These are phyloP conservation scores for Anorthoa munda DNA, from an alignment of 2,888 invertebrate genomes.

Conservation along the genomic window DNA sequence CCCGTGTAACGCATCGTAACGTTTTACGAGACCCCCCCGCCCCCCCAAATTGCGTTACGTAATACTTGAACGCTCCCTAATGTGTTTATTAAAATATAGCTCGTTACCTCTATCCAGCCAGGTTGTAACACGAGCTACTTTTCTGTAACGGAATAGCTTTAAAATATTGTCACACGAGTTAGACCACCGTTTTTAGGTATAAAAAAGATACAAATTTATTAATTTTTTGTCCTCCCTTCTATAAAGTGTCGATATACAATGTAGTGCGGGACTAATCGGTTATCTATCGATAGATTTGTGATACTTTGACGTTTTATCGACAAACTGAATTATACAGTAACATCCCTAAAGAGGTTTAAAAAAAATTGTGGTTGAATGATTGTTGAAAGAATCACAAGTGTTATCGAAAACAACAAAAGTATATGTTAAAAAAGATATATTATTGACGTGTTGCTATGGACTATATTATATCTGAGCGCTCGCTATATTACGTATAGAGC, in stretches of 20 bases:
- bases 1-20: too few relatives aligned
- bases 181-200: slow-evolving; percentile 89
- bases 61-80: too few relatives aligned
- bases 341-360: neutral
- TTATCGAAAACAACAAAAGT: slow-evolving; percentile 63
- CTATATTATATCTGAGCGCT: slow-evolving; percentile 68
- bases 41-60: too few relatives aligned
- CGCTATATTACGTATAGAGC: slow-evolving; percentile 25
- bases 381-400: slow-evolving; percentile 61
- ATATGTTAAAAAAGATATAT: slow-evolving; percentile 69
- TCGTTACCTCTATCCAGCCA: slow-evolving; percentile 54
- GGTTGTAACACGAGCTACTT: slow-evolving; percentile 57
- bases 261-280: slow-evolving; percentile 81
- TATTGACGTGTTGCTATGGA: slow-evolving; percentile 77
- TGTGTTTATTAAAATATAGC: slow-evolving; percentile 14
- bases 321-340: slow-evolving; percentile 1
- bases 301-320: slow-evolving; percentile 41
- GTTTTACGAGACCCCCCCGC: too few relatives aligned
- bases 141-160: slow-evolving; percentile 85
- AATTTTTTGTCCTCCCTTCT: slow-evolving; percentile 72
- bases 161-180: slow-evolving; percentile 87
- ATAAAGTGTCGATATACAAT: slow-evolving; percentile 77
- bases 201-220: slow-evolving; percentile 71
- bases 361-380: slow-evolving; percentile 16
- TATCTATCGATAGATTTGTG: slow-evolving; percentile 67